phyloP scores from a whole-genome alignment of 2,797 vertebrate genomes.

The Ctenopoma kingsleyae region DNA sequence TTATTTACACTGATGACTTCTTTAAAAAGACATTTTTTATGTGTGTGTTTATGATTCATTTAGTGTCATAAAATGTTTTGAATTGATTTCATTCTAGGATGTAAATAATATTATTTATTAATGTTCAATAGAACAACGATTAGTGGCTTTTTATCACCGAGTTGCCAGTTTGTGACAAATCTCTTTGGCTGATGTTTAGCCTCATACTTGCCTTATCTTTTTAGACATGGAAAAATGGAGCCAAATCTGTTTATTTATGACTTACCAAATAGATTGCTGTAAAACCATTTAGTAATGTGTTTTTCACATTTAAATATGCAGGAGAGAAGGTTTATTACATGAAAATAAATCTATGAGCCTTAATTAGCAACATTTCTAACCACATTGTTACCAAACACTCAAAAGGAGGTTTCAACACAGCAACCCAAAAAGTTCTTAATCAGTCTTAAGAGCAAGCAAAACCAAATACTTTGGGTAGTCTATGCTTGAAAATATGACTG shows the following conservation, averaged over 20 bases:
- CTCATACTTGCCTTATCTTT: conserved; percentile 19
- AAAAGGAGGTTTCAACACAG: background rate
- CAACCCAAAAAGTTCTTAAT: background rate
- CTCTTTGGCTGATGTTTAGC: conserved; percentile 23
- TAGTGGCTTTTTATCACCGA: background rate
- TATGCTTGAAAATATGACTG: background rate
- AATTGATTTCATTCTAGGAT: background rate
- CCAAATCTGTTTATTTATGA: background rate
- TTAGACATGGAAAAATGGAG: conserved; percentile 3
- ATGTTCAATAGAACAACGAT: background rate
- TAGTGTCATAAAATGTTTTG: background rate
- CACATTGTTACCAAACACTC: background rate
- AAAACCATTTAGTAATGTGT: background rate
- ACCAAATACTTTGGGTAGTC: background rate
- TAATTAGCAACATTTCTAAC: too few relatives aligned
- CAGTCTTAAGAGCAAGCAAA: background rate
- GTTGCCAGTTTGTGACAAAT: conserved; percentile 40
- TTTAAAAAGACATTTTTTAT: background rate
- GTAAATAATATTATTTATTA: conserved; percentile 1
- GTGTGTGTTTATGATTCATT: background rate
- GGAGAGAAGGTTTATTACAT: background rate
- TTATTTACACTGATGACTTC: too few relatives aligned
- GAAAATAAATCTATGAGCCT: background rate
- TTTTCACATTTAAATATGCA: background rate
- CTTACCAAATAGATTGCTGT: background rate